phyloP scores from a whole-genome alignment of 2,797 vertebrate genomes.

The Onychomys torridus region DNA sequence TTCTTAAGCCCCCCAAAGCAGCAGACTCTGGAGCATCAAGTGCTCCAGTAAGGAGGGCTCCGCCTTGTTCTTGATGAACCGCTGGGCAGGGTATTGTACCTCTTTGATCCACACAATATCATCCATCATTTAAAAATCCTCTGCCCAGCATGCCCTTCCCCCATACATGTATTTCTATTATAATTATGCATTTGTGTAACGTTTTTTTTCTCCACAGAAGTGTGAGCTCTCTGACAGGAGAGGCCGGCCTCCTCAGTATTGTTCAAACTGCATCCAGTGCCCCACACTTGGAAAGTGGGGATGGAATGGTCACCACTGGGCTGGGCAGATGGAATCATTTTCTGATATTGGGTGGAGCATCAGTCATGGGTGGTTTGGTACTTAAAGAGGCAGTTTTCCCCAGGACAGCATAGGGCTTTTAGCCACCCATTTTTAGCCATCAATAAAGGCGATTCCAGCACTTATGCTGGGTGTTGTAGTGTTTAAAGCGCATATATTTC shows the following conservation, averaged over 20 bases:
- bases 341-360: background rate
- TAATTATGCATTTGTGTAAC: too few relatives aligned
- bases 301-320: fast-evolving
- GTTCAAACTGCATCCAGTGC: fast-evolving
- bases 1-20: background rate
- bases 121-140: background rate
- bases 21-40: background rate
- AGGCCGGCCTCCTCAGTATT: too few relatives aligned
- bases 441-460: background rate
- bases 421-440: background rate
- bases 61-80: background rate
- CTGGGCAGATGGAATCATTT: fast-evolving
- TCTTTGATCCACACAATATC: fast-evolving
- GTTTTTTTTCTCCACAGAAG: background rate
- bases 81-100: fast-evolving
- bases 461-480: background rate
- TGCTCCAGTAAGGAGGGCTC: fast-evolving
- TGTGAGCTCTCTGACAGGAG: background rate
- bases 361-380: too few relatives aligned
- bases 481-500: background rate
- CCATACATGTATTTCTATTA: fast-evolving
- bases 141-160: fast-evolving
- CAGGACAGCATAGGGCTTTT: background rate
- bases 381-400: background rate
- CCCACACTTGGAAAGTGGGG: fast-evolving